These are phyloP conservation scores for Sphecodes monilicornis DNA, from an alignment of 2,888 invertebrate genomes.

Conservation along the genomic window DNA sequence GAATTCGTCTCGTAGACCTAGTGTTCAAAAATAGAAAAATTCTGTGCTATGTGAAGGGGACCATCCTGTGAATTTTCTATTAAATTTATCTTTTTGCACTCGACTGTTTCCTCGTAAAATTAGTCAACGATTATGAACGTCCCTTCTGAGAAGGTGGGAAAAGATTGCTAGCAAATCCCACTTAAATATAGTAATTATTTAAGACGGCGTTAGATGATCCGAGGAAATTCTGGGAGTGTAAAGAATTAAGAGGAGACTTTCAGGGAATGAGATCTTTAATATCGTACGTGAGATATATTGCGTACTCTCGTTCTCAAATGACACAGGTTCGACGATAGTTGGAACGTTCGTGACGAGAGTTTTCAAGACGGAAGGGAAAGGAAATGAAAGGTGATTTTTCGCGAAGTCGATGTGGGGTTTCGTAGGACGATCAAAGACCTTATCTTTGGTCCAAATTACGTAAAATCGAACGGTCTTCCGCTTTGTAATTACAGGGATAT, in stretches of 20 bases:
- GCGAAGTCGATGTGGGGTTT: slow-evolving; percentile 2
- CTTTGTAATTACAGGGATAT: slow-evolving; percentile 48
- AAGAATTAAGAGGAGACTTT: not conserved
- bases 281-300: not conserved
- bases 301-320: not conserved
- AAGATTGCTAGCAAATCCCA: not conserved
- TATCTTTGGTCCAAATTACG: slow-evolving; percentile 30
- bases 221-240: not conserved
- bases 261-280: not conserved
- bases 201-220: too few species aligned
- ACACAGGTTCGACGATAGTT: not conserved
- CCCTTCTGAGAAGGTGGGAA: not conserved
- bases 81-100: too few species aligned
- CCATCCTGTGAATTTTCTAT: too few species aligned
- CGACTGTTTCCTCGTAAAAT: too few species aligned
- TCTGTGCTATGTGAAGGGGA: too few species aligned
- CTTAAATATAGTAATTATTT: not conserved
- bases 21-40: too few species aligned
- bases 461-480: slow-evolving; percentile 17
- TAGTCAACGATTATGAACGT: not conserved
- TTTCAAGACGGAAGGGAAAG: slow-evolving; percentile 27
- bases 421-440: not conserved
- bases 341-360: not conserved
- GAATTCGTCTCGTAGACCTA: too few species aligned
- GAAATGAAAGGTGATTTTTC: slow-evolving; percentile 44